Base-by-base conservation (phyloP, 2,113 vertebrate genomes). In the Tor tambroides region DNA sequence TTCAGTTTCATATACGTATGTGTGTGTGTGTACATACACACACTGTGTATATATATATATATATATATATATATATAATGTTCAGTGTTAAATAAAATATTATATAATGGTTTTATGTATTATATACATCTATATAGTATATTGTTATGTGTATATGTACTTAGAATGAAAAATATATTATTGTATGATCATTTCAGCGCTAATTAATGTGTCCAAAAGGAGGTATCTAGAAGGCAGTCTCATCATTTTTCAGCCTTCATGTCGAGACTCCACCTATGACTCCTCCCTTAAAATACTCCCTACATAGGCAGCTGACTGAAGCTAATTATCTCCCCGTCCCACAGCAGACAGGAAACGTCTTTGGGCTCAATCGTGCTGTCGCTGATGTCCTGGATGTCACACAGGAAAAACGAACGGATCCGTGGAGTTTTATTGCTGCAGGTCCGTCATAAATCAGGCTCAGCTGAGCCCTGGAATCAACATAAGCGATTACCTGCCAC, bases 381-480 rank as follows among this genome's bases (percentile, higher is more conserved):
- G 19, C 78, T 80, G 30, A 41, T 56, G 49, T 38, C 78, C 54
- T 61, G 30, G 19, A 61, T 61, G 54, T 61, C 78, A 61, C 46
- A 56, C 49, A 7, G 76, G 49, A 79, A 59, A 41, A 56, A 61
- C 11, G 19, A 38, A 80, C 59, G 3, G 78, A 61, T 38, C 54
- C 5, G 28, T 21, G 32, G 30, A n/a, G 78, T 26, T 80, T 80
- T 61, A 61, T 35, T 26, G 21, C 78, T 80, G 78, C 2, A 0
- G 78, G 32, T 80, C 32, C 5, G 8, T 8, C 54, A 38, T 80
- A 80, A 80, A 80, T 80, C 78, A 38, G 2, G 19, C 54, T 80
- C 78, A 38, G 19, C 54, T 38, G 51, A 61, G 51, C 30, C 1
- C 78, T 38, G 78, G 54, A 80, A 80, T 80, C 78, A 80, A 80